Conservation (phyloP, 2,113 vertebrate species). For the Alexandromys fortis region DNA sequence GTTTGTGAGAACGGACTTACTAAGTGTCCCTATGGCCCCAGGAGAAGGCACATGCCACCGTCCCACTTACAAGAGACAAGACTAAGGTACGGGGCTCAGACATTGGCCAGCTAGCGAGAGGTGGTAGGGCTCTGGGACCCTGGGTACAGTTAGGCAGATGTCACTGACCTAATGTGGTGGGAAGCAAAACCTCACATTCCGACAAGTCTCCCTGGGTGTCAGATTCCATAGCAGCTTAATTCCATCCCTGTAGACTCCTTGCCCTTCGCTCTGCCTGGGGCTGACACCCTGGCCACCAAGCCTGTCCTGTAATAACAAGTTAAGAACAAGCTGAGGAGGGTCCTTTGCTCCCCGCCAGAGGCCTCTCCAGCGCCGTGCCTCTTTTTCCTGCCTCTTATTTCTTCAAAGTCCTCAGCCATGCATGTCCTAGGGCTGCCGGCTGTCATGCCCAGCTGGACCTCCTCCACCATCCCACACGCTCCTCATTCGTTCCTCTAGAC, state of each 20-base stretch:
- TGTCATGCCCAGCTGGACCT: neutral
- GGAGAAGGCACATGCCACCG: neutral
- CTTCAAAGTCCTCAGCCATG: neutral
- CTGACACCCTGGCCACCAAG: neutral
- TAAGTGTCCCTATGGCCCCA: neutral
- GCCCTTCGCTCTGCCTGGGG: neutral
- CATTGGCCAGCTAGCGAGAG: neutral
- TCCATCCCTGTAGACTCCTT: neutral
- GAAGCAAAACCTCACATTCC: neutral
- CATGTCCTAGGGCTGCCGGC: neutral
- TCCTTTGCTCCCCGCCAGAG: neutral
- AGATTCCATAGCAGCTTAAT: too few species aligned
- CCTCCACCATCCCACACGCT: neutral
- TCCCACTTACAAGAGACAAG: neutral
- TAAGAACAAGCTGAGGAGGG: too few species aligned
- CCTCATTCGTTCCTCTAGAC: neutral
- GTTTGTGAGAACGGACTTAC: neutral
- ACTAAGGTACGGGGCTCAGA: neutral
- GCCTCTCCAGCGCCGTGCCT: neutral
- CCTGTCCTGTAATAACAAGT: accelerated
- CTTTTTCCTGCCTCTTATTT: neutral
- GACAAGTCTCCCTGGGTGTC: neutral
- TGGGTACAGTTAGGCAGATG: neutral
- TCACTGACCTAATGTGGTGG: neutral
- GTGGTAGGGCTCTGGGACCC: neutral